These are phyloP conservation scores for Rhopalosiphum maidis DNA, from an alignment of 1,140 invertebrate species.

Conservation along the genomic window DNA sequence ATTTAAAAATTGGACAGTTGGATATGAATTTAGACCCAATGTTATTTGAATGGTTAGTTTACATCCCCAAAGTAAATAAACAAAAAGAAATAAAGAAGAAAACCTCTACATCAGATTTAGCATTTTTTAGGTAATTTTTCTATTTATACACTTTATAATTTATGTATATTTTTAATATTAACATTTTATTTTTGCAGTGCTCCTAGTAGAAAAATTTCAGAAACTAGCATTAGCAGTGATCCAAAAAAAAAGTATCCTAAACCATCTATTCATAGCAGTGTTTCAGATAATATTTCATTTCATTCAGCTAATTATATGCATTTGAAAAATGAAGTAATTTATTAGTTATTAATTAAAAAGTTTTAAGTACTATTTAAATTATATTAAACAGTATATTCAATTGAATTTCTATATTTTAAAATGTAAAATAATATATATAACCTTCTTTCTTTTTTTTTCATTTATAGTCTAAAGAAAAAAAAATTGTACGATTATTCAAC, in stretches of 20 bases:
- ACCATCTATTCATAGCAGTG: slow-evolving; percentile 57
- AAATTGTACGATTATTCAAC: slow-evolving; percentile 39
- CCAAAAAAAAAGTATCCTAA: slow-evolving; percentile 42
- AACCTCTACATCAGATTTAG: slow-evolving; percentile 62
- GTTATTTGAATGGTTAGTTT: slow-evolving; percentile 69
- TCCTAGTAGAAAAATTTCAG: slow-evolving; percentile 57
- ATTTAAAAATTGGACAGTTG: slow-evolving; percentile 67
- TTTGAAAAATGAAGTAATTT: slow-evolving; percentile 53
- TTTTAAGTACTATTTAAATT: neutral
- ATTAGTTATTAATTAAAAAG: neutral
- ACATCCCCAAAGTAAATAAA: slow-evolving; percentile 59
- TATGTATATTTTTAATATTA: neutral
- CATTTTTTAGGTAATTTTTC: slow-evolving; percentile 53
- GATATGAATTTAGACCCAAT: slow-evolving; percentile 70
- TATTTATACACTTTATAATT: neutral
- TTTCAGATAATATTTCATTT: slow-evolving; percentile 54
- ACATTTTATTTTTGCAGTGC: slow-evolving; percentile 34
- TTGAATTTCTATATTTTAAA: neutral
- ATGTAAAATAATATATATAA: neutral
- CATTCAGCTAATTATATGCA: slow-evolving; percentile 53
- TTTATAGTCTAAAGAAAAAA: slow-evolving; percentile 44
- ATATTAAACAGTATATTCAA: neutral
- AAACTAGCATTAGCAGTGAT: slow-evolving; percentile 52
- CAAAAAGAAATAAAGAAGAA: slow-evolving; percentile 65
- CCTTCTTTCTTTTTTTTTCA: neutral